phyloP scores from a whole-genome alignment of 1,140 invertebrate species.

The Diachasmimorpha longicaudata region DNA sequence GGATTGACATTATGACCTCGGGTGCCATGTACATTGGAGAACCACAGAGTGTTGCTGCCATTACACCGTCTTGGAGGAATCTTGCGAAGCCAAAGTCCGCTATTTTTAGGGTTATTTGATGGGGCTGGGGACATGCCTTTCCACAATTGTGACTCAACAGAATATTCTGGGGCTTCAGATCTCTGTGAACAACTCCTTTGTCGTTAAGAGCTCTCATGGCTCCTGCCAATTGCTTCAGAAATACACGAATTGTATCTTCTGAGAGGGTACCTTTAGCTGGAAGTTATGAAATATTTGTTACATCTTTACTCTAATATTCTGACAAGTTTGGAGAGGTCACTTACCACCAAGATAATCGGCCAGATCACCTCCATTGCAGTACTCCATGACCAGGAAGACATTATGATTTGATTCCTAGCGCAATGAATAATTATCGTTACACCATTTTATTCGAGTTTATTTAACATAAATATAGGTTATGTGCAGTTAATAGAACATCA shows the following conservation, averaged over 20 bases:
- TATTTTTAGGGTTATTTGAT: constrained; percentile 94
- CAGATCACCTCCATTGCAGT: constrained; percentile 98
- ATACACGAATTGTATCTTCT: constrained; percentile 95
- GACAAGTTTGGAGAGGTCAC: constrained; percentile 32
- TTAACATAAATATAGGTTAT: too few relatives aligned
- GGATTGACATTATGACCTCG: constrained; percentile 99
- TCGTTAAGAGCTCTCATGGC: constrained; percentile 96
- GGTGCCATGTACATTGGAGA: constrained; percentile 99
- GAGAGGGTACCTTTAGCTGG: constrained; percentile 89
- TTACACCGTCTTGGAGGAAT: constrained; percentile 97
- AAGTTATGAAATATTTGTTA: constrained; percentile 14
- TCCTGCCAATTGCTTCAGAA: constrained; percentile 93
- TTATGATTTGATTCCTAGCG: constrained; percentile 84
- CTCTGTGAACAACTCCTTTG: constrained; percentile 98
- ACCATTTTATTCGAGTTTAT: constrained; percentile 1
- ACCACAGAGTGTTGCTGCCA: constrained; percentile 99
- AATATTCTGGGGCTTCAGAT: constrained; percentile 98
- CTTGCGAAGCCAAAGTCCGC: constrained; percentile 99
- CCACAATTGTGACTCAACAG: constrained; percentile 83
- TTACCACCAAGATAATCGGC: constrained; percentile 94
- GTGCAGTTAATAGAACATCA: too few relatives aligned
- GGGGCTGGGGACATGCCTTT: constrained; percentile 81
- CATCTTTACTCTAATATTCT: not conserved
- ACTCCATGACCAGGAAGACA: constrained; percentile 98
- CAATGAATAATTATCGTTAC: not conserved